Evolutionary conservation across 2,888 invertebrate species (phyloP), one percentile per base, ranked within the genome.

Genomic region (Lacanobia wlatinum): DNA sequence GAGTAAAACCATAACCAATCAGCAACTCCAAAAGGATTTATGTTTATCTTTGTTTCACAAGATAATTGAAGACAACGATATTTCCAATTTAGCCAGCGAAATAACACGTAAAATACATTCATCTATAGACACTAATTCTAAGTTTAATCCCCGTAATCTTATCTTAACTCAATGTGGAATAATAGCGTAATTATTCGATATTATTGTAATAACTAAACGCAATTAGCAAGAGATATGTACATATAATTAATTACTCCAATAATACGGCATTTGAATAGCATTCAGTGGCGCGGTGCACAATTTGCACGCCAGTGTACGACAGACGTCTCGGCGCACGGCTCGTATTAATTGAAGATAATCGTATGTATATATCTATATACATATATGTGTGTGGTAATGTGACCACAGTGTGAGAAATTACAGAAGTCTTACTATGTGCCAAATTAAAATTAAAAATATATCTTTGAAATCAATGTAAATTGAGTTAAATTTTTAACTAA

Each of bases 331-430:
- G 14, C 56, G 58, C 40, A 64, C 52, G 21, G 34, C 63, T 76
- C 43, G 48, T 72, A 76, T 79, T 69, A 65, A 77, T 83, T 78
- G 55, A 68, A 78, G 67, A 67, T 72, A 73, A 73, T 68, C 67
- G 10, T 56, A 67, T 46, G 34, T 65, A 58, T 61, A 58, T 8
- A n/a, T 16, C 12, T 38, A 9, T 43, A 21, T n/a, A 55, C 12
- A 12, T 2, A 1, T 10, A 28, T 12, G 12, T 43, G 28, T 66
- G 14, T 56, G 10, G 50, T 23, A 21, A 10, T 2, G 43, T 2
- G 28, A 62, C 12, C 21, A 58, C 28, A 6, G n/a, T 48, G 21
- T 14, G 48, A 52, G 16, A 43, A 46, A 18, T 10, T 12, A 23
- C 38, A 70, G 77, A 71, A 76, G 53, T 1, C 7, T 21, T 4